phyloP scores from a whole-genome alignment of 2,797 vertebrate genomes.

The Remorina albescens region DNA sequence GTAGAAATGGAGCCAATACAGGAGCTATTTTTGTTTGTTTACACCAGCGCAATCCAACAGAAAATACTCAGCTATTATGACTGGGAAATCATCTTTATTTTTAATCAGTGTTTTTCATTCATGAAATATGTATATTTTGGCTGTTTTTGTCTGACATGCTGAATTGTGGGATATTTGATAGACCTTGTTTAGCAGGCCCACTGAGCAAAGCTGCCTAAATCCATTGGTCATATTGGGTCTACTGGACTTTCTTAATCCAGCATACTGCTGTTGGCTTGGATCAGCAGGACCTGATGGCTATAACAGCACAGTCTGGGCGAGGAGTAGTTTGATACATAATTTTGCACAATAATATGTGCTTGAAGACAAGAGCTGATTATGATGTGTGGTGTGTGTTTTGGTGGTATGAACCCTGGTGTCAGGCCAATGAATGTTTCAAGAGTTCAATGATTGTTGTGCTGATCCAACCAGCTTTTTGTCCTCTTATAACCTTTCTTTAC shows the following conservation, averaged over 20 bases:
- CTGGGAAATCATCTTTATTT: conserved; percentile 33
- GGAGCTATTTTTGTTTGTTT: conserved; percentile 73
- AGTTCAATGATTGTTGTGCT: not conserved
- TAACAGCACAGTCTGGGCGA: conserved; percentile 15
- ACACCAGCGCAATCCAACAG: conserved; percentile 44
- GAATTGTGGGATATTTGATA: conserved; percentile 45
- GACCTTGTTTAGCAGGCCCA: conserved; percentile 42
- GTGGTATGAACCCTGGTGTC: not conserved
- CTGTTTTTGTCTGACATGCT: conserved; percentile 45
- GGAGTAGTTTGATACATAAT: conserved; percentile 43
- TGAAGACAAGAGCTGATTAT: conserved; percentile 32
- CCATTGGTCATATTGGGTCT: conserved; percentile 47
- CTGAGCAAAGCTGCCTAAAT: conserved; percentile 31
- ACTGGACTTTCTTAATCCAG: conserved; percentile 31
- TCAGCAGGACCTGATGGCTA: conserved; percentile 24
- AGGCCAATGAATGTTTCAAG: conserved; percentile 3
- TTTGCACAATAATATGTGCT: conserved; percentile 42
- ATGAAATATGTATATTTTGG: conserved; percentile 65
- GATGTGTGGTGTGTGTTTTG: conserved; percentile 27
- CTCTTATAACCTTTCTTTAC: not conserved
- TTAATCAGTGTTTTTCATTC: conserved; percentile 56
- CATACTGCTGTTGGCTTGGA: conserved; percentile 26
- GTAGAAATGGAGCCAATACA: conserved; percentile 29
- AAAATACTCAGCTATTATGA: conserved; percentile 58
- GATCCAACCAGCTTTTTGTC: not conserved